These are phyloP conservation scores for Apostichopus californicus DNA, from an alignment of 35 echinoderm and acorn worm species.

Conservation along the genomic window DNA sequence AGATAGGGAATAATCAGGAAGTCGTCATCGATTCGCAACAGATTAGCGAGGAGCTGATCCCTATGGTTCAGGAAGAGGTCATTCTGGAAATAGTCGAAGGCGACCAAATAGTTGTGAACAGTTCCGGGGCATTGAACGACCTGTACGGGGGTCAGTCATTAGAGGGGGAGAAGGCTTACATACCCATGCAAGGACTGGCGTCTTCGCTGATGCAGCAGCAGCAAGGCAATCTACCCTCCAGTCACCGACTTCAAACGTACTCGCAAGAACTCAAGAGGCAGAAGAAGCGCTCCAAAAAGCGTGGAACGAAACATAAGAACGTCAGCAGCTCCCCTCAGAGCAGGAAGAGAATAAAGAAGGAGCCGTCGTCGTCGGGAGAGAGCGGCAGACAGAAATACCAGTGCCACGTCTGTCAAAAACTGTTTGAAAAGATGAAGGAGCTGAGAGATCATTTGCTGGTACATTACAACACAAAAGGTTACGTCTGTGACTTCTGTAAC, in stretches of 20 bases:
- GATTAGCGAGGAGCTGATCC: conserved; percentile 57
- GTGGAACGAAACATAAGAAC: conserved; percentile 18
- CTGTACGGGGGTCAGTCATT: conserved; percentile 26
- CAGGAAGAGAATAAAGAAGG: conserved; percentile 13
- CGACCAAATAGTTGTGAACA: conserved; percentile 54
- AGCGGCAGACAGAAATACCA: conserved; percentile 37
- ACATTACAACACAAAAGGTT: conserved; percentile 59
- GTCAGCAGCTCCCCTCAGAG: neutral
- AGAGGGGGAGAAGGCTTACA: conserved; percentile 19
- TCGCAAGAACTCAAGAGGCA: conserved; percentile 48
- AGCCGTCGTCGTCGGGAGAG: conserved; percentile 14
- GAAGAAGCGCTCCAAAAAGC: conserved; percentile 44
- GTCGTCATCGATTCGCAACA: conserved; percentile 52
- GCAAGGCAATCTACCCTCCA: conserved; percentile 39
- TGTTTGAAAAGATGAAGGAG: conserved; percentile 60
- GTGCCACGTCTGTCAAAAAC: conserved; percentile 50
- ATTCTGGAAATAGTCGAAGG: conserved; percentile 58
- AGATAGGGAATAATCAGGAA: conserved; percentile 41
- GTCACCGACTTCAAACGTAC: conserved; percentile 44
- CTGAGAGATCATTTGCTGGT: conserved; percentile 45
- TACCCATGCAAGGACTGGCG: conserved; percentile 26
- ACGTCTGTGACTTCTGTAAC: conserved; percentile 59
- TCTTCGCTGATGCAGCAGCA: conserved; percentile 30
- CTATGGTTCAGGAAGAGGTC: conserved; percentile 58
- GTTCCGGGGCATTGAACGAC: conserved; percentile 9